These are phyloP conservation scores for Oceanodroma leucorhoa DNA, from an alignment of 2,797 vertebrate species.

Conservation along the genomic window DNA sequence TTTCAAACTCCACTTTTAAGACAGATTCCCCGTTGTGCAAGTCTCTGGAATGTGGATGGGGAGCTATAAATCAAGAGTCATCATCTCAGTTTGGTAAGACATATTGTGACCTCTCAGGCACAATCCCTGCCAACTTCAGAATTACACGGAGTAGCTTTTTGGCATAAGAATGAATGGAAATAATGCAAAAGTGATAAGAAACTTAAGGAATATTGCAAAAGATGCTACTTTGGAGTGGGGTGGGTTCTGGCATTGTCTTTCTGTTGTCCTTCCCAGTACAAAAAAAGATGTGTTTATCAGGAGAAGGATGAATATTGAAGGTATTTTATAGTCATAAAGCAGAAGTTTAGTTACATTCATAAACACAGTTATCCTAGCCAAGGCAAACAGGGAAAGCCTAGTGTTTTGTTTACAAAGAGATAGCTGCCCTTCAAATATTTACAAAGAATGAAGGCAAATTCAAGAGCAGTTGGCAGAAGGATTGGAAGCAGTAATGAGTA, in stretches of 20 bases:
- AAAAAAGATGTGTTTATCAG: not conserved
- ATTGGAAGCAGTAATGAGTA: not conserved
- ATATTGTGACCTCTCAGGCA: not conserved
- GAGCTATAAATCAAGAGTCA: not conserved
- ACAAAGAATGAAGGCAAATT: constrained; percentile 18
- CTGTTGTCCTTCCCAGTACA: not conserved
- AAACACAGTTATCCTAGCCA: constrained; percentile 1
- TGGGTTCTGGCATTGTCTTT: not conserved
- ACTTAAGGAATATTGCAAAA: not conserved
- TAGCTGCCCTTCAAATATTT: constrained; percentile 51
- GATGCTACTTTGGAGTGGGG: not conserved
- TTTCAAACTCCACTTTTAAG: not conserved
- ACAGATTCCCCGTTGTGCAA: not conserved
- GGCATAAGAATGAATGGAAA: not conserved
- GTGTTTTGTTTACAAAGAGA: constrained; percentile 27
- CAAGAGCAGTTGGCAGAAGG: constrained; percentile 30
- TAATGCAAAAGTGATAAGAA: not conserved
- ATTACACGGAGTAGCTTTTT: not conserved
- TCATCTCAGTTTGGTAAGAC: not conserved
- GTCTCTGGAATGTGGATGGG: not conserved
- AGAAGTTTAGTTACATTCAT: not conserved
- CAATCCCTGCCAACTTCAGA: not conserved
- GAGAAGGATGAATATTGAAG: not conserved
- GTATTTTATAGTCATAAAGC: not conserved
- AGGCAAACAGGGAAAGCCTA: constrained; percentile 30